Base-by-base conservation (phyloP, 2,888 invertebrate genomes). In the Cheilosia vulpina region DNA sequence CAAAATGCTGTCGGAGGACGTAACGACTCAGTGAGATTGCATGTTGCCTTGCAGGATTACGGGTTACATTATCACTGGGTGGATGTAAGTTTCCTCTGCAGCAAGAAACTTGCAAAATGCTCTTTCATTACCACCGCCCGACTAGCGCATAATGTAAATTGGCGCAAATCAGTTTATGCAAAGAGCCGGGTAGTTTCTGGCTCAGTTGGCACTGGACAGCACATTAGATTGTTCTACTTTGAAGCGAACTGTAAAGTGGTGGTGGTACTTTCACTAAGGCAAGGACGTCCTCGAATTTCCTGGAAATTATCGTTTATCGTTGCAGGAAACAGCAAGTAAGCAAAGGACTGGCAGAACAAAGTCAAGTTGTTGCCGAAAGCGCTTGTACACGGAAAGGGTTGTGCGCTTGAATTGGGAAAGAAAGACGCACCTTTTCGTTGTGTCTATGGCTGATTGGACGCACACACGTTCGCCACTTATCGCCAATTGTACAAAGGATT, bases 1-100 rank as follows among this genome's bases (percentile, higher is more conserved):
- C 79, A 53, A 84, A 82, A 60, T 69, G 55, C 55, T 75, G 73
- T 68, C 45, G 21, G 50, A 17, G 41, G 27, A 72, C 55, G 15
- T 5, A 77, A 78, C 9, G 21, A 21, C 38, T 38, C 13, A 21
- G 11, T 13, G 21, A 21, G 24, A 52, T 21, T 50, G 4, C 11
- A 24, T 15, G 11, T 7, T 11, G 17, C 3, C 3, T 9, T 11
- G 3, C 21, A 13, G 63, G 55, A 76, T 76, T 69, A 76, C 45
- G 15, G 27, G 31, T 38, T 38, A 3, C 62, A 45, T 55, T 73
- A 63, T 55, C 53, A 43, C 31, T 53, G 62, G 55, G 21, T 17
- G 38, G 13, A n/a, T 43, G 19, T 31, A 43, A 55, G 55, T 41
- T 27, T 57, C 11, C 34, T 45, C 31, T 27, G n/a, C 55, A 21